phyloP scores from a whole-genome alignment of 1,140 invertebrate species.

The Coenobita brevimanus region DNA sequence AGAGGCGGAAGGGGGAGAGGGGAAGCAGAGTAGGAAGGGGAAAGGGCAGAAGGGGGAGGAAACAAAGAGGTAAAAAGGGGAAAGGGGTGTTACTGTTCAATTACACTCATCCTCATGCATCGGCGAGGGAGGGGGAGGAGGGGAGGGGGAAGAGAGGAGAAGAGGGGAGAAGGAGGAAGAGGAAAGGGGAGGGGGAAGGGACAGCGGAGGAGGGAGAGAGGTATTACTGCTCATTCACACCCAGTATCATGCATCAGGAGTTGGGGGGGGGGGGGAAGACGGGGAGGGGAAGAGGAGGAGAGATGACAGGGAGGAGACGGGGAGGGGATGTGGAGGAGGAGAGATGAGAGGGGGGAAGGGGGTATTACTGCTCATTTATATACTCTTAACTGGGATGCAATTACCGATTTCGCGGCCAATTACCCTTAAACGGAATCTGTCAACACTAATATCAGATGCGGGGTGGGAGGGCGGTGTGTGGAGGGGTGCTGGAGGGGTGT shows the following conservation, averaged over 20 bases:
- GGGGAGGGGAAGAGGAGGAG: too few species aligned
- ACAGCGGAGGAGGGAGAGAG: too few species aligned
- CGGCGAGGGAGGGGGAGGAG: neutral
- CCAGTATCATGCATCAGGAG: too few species aligned
- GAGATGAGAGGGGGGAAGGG: neutral
- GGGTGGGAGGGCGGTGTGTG: neutral
- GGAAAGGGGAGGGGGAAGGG: too few species aligned
- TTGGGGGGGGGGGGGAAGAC: too few species aligned
- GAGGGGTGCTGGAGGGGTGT: too few species aligned
- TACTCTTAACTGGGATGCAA: neutral
- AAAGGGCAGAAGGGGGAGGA: neutral
- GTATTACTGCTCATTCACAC: too few species aligned
- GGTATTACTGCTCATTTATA: conserved; percentile 26
- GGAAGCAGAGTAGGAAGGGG: neutral
- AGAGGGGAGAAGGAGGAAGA: neutral
- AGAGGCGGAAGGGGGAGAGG: neutral
- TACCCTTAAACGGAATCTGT: conserved; percentile 3
- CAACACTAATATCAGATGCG: neutral
- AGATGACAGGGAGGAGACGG: too few species aligned
- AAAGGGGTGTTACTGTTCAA: too few species aligned
- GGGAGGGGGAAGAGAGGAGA: neutral
- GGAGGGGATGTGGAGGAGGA: neutral
- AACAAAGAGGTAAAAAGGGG: neutral
- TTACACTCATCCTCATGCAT: too few species aligned
- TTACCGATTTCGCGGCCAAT: conserved; percentile 45